These are phyloP conservation scores for Steinernema scapterisci DNA, from an alignment of 2,888 invertebrate genomes.

Conservation along the genomic window DNA sequence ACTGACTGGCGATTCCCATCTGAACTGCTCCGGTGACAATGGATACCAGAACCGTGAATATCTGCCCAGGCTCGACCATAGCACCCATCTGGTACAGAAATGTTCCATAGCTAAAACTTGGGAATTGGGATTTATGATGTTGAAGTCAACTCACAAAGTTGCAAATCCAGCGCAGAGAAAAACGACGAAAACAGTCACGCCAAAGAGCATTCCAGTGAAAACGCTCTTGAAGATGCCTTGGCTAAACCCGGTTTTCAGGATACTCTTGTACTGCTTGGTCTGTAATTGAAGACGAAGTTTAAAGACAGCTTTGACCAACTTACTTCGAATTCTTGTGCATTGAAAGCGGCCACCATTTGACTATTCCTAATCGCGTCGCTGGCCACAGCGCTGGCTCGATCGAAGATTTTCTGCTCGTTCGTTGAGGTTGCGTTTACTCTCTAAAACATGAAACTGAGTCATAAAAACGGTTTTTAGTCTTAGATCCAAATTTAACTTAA, in stretches of 20 bases:
- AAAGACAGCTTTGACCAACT: no score
- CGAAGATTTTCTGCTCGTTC: neutral
- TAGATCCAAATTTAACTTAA: no score
- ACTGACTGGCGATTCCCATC: neutral
- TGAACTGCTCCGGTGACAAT: neutral
- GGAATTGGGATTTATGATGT: no score
- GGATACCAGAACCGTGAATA: neutral
- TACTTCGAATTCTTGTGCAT: neutral
- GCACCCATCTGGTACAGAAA: neutral
- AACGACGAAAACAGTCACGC: neutral
- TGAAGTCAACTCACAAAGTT: neutral
- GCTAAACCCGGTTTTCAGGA: neutral
- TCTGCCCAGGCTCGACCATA: neutral
- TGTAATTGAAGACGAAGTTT: neutral
- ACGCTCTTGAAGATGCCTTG: neutral
- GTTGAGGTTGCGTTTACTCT: neutral
- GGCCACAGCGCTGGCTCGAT: neutral
- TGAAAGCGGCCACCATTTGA: neutral
- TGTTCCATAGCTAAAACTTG: neutral
- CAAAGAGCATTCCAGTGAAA: neutral
- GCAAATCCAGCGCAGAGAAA: constrained; percentile 8
- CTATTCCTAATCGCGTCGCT: neutral
- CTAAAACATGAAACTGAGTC: no score
- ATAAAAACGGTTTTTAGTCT: no score
- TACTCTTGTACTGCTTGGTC: neutral